These are phyloP conservation scores for Troglohyphantes excavatus DNA, from an alignment of 2,888 invertebrate genomes.

Conservation along the genomic window DNA sequence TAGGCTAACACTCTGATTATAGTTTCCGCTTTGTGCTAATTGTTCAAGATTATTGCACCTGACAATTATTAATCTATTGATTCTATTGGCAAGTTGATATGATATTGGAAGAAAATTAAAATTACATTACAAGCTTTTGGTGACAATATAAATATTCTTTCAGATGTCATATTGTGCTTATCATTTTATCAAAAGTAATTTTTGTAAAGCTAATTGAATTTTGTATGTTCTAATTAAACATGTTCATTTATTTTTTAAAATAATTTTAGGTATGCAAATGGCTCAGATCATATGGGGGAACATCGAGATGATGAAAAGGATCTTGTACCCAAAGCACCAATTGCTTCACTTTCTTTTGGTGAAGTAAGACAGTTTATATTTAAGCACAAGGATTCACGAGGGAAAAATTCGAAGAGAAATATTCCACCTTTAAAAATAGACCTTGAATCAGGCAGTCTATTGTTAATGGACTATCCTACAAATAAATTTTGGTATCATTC, in stretches of 20 bases:
- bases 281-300: slow-evolving; percentile 88
- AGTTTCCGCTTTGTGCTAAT: too few species aligned
- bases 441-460: slow-evolving; percentile 87
- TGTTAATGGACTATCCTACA: slow-evolving; percentile 88
- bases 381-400: slow-evolving; percentile 86
- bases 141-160: not conserved
- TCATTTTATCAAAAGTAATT: not conserved
- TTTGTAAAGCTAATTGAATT: not conserved
- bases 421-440: slow-evolving; percentile 83
- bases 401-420: slow-evolving; percentile 81
- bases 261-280: slow-evolving; percentile 85
- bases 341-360: slow-evolving; percentile 88
- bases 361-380: slow-evolving; percentile 87
- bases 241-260: not conserved
- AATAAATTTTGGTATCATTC: slow-evolving; percentile 89
- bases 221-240: too few species aligned
- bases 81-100: too few species aligned
- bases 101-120: too few species aligned
- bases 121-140: too few species aligned
- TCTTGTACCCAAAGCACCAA: slow-evolving; percentile 86
- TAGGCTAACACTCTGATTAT: too few species aligned
- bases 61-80: too few species aligned
- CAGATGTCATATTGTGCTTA: not conserved
- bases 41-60: too few species aligned
- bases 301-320: slow-evolving; percentile 89